Base-by-base conservation (phyloP, 2,888 invertebrate genomes). In the Crioceris asparagi region DNA sequence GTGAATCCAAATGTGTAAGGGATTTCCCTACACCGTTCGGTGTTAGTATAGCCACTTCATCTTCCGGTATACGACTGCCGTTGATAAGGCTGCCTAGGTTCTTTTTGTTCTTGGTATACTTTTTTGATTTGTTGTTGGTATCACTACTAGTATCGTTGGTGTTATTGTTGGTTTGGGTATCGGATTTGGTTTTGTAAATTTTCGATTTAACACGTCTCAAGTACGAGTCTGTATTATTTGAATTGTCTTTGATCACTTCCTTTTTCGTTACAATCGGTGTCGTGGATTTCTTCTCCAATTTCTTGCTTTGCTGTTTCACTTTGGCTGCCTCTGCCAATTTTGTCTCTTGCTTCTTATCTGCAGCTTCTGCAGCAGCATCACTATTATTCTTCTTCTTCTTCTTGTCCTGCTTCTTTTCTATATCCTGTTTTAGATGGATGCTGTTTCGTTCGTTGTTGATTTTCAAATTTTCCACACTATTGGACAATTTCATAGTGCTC, bases 201-300 rank as follows among this genome's bases (percentile, higher is more conserved):
- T 59, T 62, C 12, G 64, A 64, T 41, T 59, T 60, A 7, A 65
- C 65, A 2, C 64, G 50, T 46, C 64, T 64, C 29, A 65, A 47
- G 39, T 64, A 64, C 2, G 64, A 64, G 41, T 51, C 44, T 30
- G 41, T 36, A 35, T 25, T 40, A 34, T 15, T 32, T 8, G 32
- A 19, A 26, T 43, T 43, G 18, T 39, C 39, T 33, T 46, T 46
- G 10, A 32, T 27, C 2, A 31, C 31, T 29, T 17, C 36, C 10
- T 42, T 41, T 38, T 44, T 42, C 3, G 17, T 2, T 12, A 12
- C 10, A 2, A 17, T 30, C 2, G 14, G 11, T 7, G 30, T 30
- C 6, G 10, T 10, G 21, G 7, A 7, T 6, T 21, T 21, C 10
- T 21, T 21, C 21, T 21, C 10, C 11, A 11, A 7, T 14, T 21